phyloP scores from a whole-genome alignment of 2,113 vertebrate species.

The Psammodynastes pulverulentus region DNA sequence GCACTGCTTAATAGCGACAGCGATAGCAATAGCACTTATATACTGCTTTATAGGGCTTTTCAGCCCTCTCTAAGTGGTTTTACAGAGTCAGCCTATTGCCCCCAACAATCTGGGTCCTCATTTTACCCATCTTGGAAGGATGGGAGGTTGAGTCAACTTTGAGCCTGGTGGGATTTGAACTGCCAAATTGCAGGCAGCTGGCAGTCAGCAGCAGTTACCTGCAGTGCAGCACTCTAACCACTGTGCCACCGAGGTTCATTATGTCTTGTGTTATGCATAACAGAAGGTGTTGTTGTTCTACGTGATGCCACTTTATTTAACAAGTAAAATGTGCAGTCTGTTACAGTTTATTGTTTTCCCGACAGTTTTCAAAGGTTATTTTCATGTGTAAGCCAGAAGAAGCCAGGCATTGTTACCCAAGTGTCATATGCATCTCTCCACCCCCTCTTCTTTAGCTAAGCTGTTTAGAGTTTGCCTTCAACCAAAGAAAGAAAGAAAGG shows the following conservation, averaged over 20 bases:
- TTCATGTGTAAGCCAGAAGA: neutral
- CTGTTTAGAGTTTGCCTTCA: neutral
- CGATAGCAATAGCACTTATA: no score
- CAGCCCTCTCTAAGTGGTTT: no score
- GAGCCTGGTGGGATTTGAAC: no score
- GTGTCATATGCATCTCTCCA: neutral
- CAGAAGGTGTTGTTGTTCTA: neutral
- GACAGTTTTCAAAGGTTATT: neutral
- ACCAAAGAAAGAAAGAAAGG: neutral
- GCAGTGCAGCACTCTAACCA: no score
- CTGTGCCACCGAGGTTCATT: no score
- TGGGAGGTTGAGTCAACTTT: no score
- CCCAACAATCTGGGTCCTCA: no score
- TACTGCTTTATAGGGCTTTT: no score
- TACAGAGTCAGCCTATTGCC: no score
- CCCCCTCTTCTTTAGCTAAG: neutral
- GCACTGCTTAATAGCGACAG: neutral
- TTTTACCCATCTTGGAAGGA: no score
- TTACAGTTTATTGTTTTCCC: neutral
- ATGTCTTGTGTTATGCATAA: neutral
- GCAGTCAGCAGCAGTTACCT: no score
- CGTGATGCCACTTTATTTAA: neutral
- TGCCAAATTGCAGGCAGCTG: no score
- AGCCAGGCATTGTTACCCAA: neutral
- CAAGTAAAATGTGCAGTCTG: neutral